Evolutionary conservation across 1,140 invertebrate genomes (phyloP).

Genomic region (Zaprionus ornatus): DNA sequence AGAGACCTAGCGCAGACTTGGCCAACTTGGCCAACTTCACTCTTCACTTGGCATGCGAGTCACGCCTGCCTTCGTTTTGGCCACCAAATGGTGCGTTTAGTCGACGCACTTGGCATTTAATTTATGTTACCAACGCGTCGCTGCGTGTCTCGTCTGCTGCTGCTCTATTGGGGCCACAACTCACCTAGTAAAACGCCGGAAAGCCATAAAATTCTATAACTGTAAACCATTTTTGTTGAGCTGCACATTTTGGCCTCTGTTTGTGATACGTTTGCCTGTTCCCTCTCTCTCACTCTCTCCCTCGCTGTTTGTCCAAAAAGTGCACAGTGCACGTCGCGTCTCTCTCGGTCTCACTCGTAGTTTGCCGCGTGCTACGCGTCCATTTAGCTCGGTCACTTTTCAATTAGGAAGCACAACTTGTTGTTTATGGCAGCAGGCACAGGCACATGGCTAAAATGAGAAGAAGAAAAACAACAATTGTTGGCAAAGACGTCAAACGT

Average conservation of each 20-base stretch:
- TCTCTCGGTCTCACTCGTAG: slow-evolving; percentile 22
- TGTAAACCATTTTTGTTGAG: slow-evolving; percentile 83
- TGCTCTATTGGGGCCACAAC: slow-evolving; percentile 68
- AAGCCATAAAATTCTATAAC: slow-evolving; percentile 83
- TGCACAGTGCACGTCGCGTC: slow-evolving; percentile 14
- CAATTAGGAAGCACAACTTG: slow-evolving; percentile 72
- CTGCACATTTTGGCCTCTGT: slow-evolving; percentile 72
- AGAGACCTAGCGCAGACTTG: not conserved
- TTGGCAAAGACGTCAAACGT: slow-evolving; percentile 34
- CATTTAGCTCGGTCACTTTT: slow-evolving; percentile 67
- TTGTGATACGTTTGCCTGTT: slow-evolving; percentile 40
- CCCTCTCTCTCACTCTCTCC: slow-evolving; percentile 17
- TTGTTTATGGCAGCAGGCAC: slow-evolving; percentile 72
- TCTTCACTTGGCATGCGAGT: slow-evolving; percentile 48
- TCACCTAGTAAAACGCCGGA: slow-evolving; percentile 83
- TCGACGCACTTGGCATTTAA: slow-evolving; percentile 78
- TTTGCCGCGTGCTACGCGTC: slow-evolving; percentile 64
- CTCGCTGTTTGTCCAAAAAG: slow-evolving; percentile 45
- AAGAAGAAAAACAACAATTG: slow-evolving; percentile 29
- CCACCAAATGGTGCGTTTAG: slow-evolving; percentile 57
- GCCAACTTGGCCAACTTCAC: not conserved
- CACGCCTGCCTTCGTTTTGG: slow-evolving; percentile 58
- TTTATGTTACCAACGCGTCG: slow-evolving; percentile 48
- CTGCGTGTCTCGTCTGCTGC: not conserved
- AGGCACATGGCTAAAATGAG: slow-evolving; percentile 73